Base-by-base conservation (phyloP, 2,113 vertebrate species). In the Pseudopipra pipra region DNA sequence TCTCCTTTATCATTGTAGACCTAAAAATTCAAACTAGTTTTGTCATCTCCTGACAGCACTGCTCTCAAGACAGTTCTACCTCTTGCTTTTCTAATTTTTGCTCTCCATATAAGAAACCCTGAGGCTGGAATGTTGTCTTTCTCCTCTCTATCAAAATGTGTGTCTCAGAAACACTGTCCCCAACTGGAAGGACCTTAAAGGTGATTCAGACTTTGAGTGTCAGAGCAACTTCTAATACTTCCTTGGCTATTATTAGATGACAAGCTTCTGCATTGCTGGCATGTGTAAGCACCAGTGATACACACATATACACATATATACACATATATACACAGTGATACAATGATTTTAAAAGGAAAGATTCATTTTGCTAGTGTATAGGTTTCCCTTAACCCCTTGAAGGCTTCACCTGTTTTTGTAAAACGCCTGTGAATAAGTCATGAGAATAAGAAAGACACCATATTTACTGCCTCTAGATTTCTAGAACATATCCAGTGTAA, bases 61-160 rank as follows among this genome's bases (percentile, higher is more conserved):
- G 47, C 61, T 93, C 75, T 92, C 56, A 78, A 72, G 49, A 77
- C 16, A 65, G 30, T 80, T 92, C 83, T 67, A 33, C 87, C 31
- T 94, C 76, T 82, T 93, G 52, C 59, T 92, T 92, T 89, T 63
- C 41, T 92, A 72, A 88, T 86, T 81, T 97, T 95, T 96, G 56
- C 78, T 88, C 78, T 89, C 75, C 91, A 31, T 70, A 6, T 67
- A 77, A 90, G 66, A 77, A 83, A 74, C 56, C 27, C 68, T 41
- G 39, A 78, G 67, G 44, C 44, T 75, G 37, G 46, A 91, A 68
- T 77, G n/a, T 71, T 70, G 58, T 72, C 35, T 93, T 88, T 92
- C 51, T 24, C 14, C 18, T 70, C 25, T 84, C 37, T 92, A 1
- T 90, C 0, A 0, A 83, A 51, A 46, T 4, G 1, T 1, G 2